Evolutionary conservation across 2,888 invertebrate species (phyloP), one percentile per base, ranked within the genome.

Genomic region (Cremastobaeus sp.): DNA sequence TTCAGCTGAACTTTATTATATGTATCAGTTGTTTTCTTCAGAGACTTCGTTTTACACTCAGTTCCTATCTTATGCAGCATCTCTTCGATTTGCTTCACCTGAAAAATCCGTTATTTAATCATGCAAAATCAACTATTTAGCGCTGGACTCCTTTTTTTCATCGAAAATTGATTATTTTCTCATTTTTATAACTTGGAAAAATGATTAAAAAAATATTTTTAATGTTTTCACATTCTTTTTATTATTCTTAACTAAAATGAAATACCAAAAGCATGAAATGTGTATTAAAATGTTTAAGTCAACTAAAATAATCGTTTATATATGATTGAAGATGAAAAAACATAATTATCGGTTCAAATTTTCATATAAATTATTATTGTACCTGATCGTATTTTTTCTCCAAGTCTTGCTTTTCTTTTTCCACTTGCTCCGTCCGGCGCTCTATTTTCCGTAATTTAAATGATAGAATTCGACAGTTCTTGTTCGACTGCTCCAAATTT

Each of bases 401-500:
- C 37, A 91, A 88, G 80, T 94, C 93, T 43, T 90, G 90, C 83
- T 96, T 95, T 81, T 98, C 98, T 45, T 92, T 91, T 85, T 98
- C 98, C 15, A 96, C 89, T 82, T 96, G 94, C 59, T 96, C 96
- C 52, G 93, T 91, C 87, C 92, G 93, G 71, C 98, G 91, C 88
- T 99, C 99, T 50, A 96, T 92, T 90, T 99, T 99, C 83, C 98
- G 92, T 78, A 99, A 89, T 88, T 99, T 99, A 89, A 99, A 99
- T 78, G 99, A 98, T 77, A 99, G 91, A 80, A 99, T 97, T 80
- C 99, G 92, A 89, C 99, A 99, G 89, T 99, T 99, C 88, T 99
- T 99, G 47, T 97, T 96, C 1, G 97, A 96, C 84, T 96, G 96
- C 84, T 99, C 99, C 78, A 99, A 90, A 88, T 98, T 98, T 84